Base-by-base conservation (phyloP, 2,113 vertebrate genomes). In the Lepisosteus osseus region DNA sequence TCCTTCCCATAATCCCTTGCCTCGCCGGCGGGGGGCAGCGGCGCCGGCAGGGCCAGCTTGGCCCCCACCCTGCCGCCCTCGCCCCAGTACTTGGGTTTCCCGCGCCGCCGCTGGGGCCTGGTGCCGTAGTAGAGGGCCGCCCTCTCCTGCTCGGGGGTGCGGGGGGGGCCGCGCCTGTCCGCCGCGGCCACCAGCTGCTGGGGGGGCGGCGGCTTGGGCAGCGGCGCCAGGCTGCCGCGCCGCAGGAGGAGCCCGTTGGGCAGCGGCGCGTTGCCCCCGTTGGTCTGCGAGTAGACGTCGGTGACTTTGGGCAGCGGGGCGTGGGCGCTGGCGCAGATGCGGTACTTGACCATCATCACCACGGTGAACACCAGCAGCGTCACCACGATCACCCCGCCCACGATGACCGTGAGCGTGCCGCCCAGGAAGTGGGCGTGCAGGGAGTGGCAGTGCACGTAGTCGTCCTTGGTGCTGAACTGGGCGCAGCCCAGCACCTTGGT, bases 351-450 rank as follows among this genome's bases (percentile, higher is more conserved):
- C 94, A 96, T 94, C 85, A 96, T 92, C 64, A 90, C 92, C 75
- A 96, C 95, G 0, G 94, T 95, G 84, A 96, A 97, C 79, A 96
- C 94, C 67, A 97, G 90, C 73, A 97, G 80, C 62, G 93, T 95
- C 41, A 93, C 95, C 11, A 97, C 95, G 3, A 96, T 91, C 63
- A 96, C 87, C 0, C 95, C 95, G 0, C 95, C 95, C 3, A 97
- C 94, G 2, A 94, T 87, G 73, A 97, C 93, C 0, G 95, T 96
- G 78, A 97, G 90, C 0, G 95, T 96, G 45, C 95, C 95, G 0
- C 95, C 95, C 77, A 97, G 86, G 86, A 96, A 95, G 67, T 95
- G 95, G 74, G 94, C 94, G 59, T 95, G 94, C 51, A 96, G 91
- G 7, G 94, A 93, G 12, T 92, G 94, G 85, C 95, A 97, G 65